Percentiles rank a stretch among this genome's conserved stretches.
These are phyloP conservation scores for Pseudochaenichthys georgianus DNA, from an alignment of 2,797 vertebrate genomes.

Conservation along the genomic window DNA sequence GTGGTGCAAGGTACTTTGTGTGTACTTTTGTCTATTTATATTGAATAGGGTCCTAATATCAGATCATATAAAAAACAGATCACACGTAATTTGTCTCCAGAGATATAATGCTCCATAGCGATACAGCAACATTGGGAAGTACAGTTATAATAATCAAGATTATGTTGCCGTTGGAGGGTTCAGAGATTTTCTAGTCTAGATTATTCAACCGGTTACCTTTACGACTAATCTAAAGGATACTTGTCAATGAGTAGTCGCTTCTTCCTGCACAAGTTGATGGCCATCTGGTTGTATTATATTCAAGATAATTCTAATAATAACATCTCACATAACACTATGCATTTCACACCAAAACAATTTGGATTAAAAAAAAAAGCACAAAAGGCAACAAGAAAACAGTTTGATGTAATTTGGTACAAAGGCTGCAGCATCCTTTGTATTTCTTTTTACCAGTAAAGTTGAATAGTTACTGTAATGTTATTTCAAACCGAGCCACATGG, in stretches of 20 bases:
- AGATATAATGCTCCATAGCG: not conserved
- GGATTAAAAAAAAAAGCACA: too few species aligned
- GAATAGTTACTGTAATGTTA: not conserved
- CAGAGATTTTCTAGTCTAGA: not conserved
- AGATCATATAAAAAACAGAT: not conserved
- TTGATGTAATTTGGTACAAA: not conserved
- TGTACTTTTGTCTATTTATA: not conserved
- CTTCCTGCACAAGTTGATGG: too few species aligned
- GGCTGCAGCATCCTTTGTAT: not conserved
- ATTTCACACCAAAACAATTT: too few species aligned
- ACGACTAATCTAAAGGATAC: too few species aligned
- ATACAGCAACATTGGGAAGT: conserved; percentile 1
- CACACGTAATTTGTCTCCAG: not conserved
- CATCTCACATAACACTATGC: too few species aligned
- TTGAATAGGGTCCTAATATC: not conserved
- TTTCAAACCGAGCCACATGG: not conserved
- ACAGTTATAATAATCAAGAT: not conserved
- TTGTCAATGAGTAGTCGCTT: too few species aligned
- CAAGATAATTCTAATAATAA: too few species aligned
- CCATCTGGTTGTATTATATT: too few species aligned
- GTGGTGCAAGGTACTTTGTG: not conserved
- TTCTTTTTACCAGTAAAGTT: conserved; percentile 12
- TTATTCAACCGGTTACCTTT: not conserved
- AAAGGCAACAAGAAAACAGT: too few species aligned
- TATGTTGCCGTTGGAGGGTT: conserved; percentile 6